These are phyloP conservation scores for Sphecodes monilicornis DNA, from an alignment of 2,888 invertebrate species.

Conservation along the genomic window DNA sequence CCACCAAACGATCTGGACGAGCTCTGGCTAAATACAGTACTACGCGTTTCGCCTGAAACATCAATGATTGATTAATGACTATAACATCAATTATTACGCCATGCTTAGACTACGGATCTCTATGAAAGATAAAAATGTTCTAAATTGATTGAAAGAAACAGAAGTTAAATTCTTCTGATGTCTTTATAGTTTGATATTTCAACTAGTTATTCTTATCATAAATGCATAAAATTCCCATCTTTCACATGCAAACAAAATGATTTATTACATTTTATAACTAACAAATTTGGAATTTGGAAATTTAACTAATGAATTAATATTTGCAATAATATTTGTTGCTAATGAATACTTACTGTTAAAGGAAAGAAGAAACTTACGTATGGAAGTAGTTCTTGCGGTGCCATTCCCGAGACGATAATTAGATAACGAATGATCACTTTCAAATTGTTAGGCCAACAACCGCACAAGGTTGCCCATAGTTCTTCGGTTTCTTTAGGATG, in stretches of 20 bases:
- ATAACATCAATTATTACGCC: not conserved
- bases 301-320: too few relatives aligned
- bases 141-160: not conserved
- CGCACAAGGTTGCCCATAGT: slow-evolving; percentile 97
- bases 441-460: slow-evolving; percentile 98
- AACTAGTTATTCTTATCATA: not conserved
- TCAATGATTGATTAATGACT: not conserved
- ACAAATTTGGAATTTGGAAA: too few relatives aligned
- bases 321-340: not conserved
- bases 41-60: slow-evolving; percentile 94
- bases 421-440: slow-evolving; percentile 98
- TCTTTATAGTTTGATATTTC: not conserved
- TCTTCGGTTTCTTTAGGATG: slow-evolving; percentile 98
- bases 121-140: not conserved
- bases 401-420: slow-evolving; percentile 98
- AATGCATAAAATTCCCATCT: not conserved
- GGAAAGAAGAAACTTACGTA: slow-evolving; percentile 89
- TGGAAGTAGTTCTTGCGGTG: slow-evolving; percentile 96
- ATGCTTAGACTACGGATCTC: not conserved
- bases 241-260: not conserved
- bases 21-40: slow-evolving; percentile 96
- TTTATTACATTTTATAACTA: not conserved
- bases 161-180: not conserved
- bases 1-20: slow-evolving; percentile 95
- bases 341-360: not conserved